Base-by-base conservation (phyloP, 1,140 invertebrate species). In the Antheraea mylitta region DNA sequence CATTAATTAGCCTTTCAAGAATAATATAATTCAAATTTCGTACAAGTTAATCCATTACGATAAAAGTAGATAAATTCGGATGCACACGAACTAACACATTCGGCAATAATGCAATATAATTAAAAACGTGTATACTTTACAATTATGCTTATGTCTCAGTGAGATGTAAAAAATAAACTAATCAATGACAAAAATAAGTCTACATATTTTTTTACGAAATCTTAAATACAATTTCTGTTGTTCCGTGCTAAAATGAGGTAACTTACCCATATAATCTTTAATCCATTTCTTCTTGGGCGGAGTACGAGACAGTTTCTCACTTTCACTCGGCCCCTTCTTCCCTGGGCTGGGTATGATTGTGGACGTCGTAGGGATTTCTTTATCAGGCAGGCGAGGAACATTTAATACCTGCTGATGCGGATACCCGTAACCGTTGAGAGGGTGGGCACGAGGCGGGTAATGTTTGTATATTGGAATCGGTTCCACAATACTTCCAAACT, bases 281-380 rank as follows among this genome's bases (percentile, higher is more conserved):
- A 96, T 95, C 95, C 95, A 96, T 84, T 95, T 95, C 91, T 96
- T 96, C 85, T 96, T 96, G 13, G 95, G 94, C 58, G 94, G 94
- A 58, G 94, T 92, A 60, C 93, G 91, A 62, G 89, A 73, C n/a
- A 88, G 66, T 66, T 76, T 85, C 65, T 74, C 66, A 61, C 68
- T 66, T 11, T 81, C 77, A 66, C 76, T 87, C 13, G 62, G 64
- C 72, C 86, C 80, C 45, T 85, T 75, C 38, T 83, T 85, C 19
- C 73, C 67, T 18, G 79, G 78, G 42, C 71, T 85, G 18, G 76
- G 78, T 37, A 60, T 67, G 60, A 63, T 69, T 9, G 68, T 70
- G 9, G 81, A 84, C 30, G 81, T 73, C 4, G 80, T 72, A 4
- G 77, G 76, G n/a, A 67, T 78, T 65, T 80, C 72, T 16, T 53